Base-by-base conservation (phyloP, 2,888 invertebrate genomes). In the Hymenopus coronatus region DNA sequence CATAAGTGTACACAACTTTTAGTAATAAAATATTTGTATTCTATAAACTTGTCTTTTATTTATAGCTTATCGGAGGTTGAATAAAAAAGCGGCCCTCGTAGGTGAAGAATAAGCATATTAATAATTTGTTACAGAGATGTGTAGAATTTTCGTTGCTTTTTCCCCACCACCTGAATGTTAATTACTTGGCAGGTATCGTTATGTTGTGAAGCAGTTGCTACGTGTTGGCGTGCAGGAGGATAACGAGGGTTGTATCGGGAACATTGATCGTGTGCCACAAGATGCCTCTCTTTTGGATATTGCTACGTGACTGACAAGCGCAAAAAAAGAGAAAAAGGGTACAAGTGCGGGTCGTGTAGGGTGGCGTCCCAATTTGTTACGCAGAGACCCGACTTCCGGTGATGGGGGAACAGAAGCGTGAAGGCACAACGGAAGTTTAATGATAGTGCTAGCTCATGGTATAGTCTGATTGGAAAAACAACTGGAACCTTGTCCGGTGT, bases 301-400 rank as follows among this genome's bases (percentile, higher is more conserved):
- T 70, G 54, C 2, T 70, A 70, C 54, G 54, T 70, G 54, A 70
- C 54, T 70, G 54, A 70, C 54, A 70, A 70, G 54, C 3, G 25
- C 54, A 70, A 70, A 70, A 70, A 70, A 70, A 54, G 54, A 70
- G 54, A 70, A 70, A 70, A 70, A 70, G 54, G 54, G 20, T 70
- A 70, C 54, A 70, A 70, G 54, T 70, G 54, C 20, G 8, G 54
- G 20, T 20, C 20, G 54, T 70, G 54, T 70, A 28, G 84, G 25
- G 84, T 40, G 84, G 20, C 28, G 8, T 85, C 15, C 27, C 85
- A 70, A 85, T 85, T 85, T 85, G 85, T 85, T 28, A 70, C 85
- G 28, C n/a, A 33, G 33, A 25, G n/a, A 40, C 54, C 33, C 84
- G 40, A 85, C 85, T 85, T 85, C 85, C 85, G 85, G 85, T 85